These are phyloP conservation scores for Agrypnus murinus DNA, from an alignment of 2,888 invertebrate species.

Conservation along the genomic window DNA sequence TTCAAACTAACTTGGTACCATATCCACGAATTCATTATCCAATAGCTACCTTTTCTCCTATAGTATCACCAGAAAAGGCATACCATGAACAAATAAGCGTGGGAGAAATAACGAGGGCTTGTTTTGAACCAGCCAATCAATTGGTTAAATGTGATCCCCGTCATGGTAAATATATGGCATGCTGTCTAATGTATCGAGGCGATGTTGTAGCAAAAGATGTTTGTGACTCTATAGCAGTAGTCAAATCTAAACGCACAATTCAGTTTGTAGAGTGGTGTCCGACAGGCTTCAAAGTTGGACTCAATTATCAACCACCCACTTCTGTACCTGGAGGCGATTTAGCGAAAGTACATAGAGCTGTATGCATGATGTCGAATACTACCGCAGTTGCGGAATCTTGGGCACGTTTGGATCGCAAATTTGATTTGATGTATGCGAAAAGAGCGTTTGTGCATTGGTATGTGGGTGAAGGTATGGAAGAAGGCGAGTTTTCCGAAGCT, in stretches of 20 bases:
- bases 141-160: no score
- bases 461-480: no score
- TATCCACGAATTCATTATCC: no score
- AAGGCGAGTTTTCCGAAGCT: slow-evolving; percentile 15
- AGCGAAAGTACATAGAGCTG: no score
- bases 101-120: slow-evolving; percentile 76
- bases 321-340: no score
- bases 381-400: slow-evolving; percentile 83
- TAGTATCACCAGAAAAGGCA: no score
- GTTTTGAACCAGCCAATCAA: slow-evolving; percentile 79
- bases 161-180: no score
- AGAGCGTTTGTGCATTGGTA: no score
- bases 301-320: slow-evolving; percentile 94
- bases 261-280: no score
- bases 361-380: no score
- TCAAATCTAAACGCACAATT: slow-evolving; percentile 75
- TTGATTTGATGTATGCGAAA: no score
- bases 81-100: slow-evolving; percentile 74
- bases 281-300: no score
- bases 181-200: slow-evolving; percentile 74
- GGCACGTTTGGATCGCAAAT: slow-evolving; percentile 79
- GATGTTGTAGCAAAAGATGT: slow-evolving; percentile 72
- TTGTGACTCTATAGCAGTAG: slow-evolving; percentile 74
- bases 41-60: slow-evolving; percentile 74
- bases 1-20: slow-evolving; percentile 76